phyloP scores from a whole-genome alignment of 2,113 vertebrate genomes.

The Amazona guildingii region DNA sequence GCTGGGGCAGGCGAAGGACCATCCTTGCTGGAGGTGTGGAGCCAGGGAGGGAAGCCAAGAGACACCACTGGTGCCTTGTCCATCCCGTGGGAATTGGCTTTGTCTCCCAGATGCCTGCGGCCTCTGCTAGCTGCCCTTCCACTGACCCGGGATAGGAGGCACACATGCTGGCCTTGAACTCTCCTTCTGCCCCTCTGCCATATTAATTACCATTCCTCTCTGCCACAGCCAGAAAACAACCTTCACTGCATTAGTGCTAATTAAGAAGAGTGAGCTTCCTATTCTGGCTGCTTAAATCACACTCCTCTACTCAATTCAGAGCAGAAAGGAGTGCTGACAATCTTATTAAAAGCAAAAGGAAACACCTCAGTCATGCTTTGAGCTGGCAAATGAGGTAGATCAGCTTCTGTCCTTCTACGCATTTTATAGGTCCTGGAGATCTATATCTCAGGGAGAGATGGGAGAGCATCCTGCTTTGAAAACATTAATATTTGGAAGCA shows the following conservation, averaged over 20 bases:
- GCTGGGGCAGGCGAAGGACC: not conserved
- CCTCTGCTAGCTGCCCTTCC: not conserved
- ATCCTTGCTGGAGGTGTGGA: not conserved
- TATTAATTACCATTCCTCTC: slow-evolving; percentile 77
- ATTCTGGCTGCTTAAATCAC: slow-evolving; percentile 47
- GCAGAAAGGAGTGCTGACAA: slow-evolving; percentile 56
- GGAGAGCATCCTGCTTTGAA: not conserved
- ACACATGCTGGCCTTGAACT: slow-evolving; percentile 74
- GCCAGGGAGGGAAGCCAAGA: not conserved
- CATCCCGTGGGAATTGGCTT: slow-evolving; percentile 10
- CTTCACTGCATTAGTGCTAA: slow-evolving; percentile 76
- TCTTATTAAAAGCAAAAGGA: slow-evolving; percentile 53
- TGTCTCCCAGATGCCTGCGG: not conserved
- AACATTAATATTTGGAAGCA: not conserved
- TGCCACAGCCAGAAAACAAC: slow-evolving; percentile 71
- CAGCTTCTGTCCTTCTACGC: not conserved
- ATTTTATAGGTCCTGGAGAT: not conserved
- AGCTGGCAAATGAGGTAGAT: not conserved
- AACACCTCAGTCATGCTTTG: not conserved
- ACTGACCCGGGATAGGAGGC: slow-evolving; percentile 64
- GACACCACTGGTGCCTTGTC: not conserved
- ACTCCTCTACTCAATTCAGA: not conserved
- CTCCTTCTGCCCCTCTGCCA: slow-evolving; percentile 70
- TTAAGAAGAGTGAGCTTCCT: slow-evolving; percentile 73
- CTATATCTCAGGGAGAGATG: not conserved